These are phyloP conservation scores for Magallana nippona DNA, from an alignment of 2,888 invertebrate genomes.

Conservation along the genomic window DNA sequence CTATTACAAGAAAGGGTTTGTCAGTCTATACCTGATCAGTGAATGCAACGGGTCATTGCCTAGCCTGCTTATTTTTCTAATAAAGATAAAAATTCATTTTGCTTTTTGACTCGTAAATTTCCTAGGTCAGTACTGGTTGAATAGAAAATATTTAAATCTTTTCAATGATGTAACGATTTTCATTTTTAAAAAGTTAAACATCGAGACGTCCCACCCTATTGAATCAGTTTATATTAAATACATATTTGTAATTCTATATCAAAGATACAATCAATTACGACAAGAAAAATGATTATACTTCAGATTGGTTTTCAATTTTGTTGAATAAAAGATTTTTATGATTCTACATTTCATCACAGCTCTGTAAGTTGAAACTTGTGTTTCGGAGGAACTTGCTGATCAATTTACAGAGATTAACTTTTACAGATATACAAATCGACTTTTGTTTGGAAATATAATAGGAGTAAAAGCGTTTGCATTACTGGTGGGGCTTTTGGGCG, in stretches of 20 bases:
- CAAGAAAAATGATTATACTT: not conserved
- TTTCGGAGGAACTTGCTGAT: not conserved
- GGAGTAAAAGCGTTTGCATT: not conserved
- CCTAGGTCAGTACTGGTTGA: slow-evolving; percentile 1
- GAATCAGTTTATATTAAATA: slow-evolving; percentile 5
- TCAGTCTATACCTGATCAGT: not conserved
- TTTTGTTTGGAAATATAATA: not conserved
- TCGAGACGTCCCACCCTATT: not conserved
- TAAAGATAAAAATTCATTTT: not conserved
- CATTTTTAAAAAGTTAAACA: not conserved
- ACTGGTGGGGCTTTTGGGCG: not conserved
- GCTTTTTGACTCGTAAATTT: not conserved
- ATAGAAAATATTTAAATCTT: not conserved
- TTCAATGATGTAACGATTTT: slow-evolving; percentile 4
- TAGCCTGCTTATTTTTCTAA: not conserved
- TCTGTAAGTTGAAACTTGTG: not conserved
- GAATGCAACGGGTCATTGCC: too few relatives aligned
- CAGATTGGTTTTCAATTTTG: not conserved
- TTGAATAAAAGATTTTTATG: not conserved
- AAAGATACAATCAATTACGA: slow-evolving; percentile 4
- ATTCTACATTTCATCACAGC: not conserved
- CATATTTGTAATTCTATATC: not conserved
- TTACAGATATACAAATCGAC: not conserved
- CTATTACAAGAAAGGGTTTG: not conserved
- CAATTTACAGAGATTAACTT: not conserved